Evolutionary conservation across 2,888 invertebrate genomes (phyloP), one percentile per base, ranked within the genome.

Genomic region (Aphelenchoides bicaudatus): DNA sequence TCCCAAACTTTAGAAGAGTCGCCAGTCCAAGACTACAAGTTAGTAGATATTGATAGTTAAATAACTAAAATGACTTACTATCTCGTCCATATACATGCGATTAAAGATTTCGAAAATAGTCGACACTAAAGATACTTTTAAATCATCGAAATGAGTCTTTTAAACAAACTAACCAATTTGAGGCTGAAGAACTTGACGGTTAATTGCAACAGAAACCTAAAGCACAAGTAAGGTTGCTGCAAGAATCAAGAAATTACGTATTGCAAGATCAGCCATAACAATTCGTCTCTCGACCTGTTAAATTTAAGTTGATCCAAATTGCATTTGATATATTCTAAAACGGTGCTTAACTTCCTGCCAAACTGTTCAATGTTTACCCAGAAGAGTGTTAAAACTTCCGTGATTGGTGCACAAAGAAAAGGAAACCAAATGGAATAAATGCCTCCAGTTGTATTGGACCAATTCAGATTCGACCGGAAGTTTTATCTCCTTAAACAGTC

Each of bases 201-300:
- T n/a, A n/a, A n/a, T n/a, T n/a, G n/a, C 2, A 0, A 6, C 16
- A 3, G 13, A 23, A 3, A 56, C 6, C 16, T 6, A 56, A 21
- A 56, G n/a, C n/a, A n/a, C n/a, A n/a, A n/a, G n/a, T n/a, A n/a
- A n/a, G n/a, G 16, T 30, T 8, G 29, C 19, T 29, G 16, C 16
- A 28, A 13, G 13, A 5, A 30, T 6, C 28, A 13, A 29, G 23
- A 29, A 34, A 13, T 13, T n/a, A 96, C 90, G 77, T 92, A 94
- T 82, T 98, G 96, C 39, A 98, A 82, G 19, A 96, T 82, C 21
- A 92, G 89, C 94, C 96, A 96, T 94, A 98, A 96, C n/a, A 98
- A 83, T 75, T 96, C 92, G 81, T 94, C 94, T 48, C 96, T 84
- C 0, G 93, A 92, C 80, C 90, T 89, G 61, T 88, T 85, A 56